These are phyloP conservation scores for Parazoanthus atlanticus DNA, from an alignment of 92 coral and sea anemone species.

Conservation along the genomic window DNA sequence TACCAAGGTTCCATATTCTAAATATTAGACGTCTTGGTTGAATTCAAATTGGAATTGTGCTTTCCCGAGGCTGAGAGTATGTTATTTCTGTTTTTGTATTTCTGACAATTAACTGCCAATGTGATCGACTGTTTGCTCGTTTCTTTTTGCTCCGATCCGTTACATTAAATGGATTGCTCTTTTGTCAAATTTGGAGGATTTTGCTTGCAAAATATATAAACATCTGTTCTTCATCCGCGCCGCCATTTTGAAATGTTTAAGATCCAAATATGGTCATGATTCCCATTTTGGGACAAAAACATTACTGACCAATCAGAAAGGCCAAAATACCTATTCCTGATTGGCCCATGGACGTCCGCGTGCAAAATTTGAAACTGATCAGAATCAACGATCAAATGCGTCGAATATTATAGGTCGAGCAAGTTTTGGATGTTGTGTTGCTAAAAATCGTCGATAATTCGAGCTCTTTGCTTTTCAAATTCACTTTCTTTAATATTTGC, in stretches of 20 bases:
- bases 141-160: not conserved
- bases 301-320: conserved; percentile 63
- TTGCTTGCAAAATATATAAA: no score
- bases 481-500: not conserved
- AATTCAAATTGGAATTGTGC: no score
- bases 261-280: conserved; percentile 63
- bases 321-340: conserved; percentile 49
- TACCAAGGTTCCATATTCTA: no score
- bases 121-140: no score
- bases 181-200: no score
- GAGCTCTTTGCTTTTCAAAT: not conserved
- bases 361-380: conserved; percentile 63
- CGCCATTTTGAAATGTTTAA: conserved; percentile 75
- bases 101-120: no score
- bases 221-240: not conserved
- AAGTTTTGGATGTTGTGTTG: not conserved
- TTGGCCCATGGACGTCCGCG: conserved; percentile 51
- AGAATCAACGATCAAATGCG: conserved; percentile 55
- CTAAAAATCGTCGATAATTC: conserved; percentile 13
- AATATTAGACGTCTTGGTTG: no score
- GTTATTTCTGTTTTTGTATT: no score
- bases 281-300: conserved; percentile 37
- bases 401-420: conserved; percentile 3
- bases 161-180: not conserved
- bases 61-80: no score